phyloP scores from a whole-genome alignment of 2,797 vertebrate genomes.

The Lepus oiostolus region DNA sequence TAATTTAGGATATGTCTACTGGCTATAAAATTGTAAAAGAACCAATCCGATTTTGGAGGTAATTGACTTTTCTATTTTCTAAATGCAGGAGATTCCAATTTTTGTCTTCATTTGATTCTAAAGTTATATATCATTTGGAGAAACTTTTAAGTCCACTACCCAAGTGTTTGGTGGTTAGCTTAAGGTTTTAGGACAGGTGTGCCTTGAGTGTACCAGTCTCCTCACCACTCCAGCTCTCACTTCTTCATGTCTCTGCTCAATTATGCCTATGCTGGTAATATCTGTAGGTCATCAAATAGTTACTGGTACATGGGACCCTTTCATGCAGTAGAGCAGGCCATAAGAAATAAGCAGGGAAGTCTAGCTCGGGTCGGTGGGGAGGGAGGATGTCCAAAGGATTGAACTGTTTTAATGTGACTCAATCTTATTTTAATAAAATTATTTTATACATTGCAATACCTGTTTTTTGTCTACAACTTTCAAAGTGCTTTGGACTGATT shows the following conservation, averaged over 20 bases:
- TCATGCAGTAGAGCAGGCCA: not conserved
- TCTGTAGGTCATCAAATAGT: too few relatives aligned
- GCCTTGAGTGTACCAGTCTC: not conserved
- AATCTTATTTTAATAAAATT: conserved; percentile 13
- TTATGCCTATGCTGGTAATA: not conserved
- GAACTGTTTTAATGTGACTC: not conserved
- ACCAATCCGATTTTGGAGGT: not conserved
- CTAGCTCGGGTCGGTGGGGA: not conserved
- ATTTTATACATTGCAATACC: conserved; percentile 18
- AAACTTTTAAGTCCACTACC: not conserved
- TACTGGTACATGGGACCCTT: not conserved
- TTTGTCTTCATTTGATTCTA: not conserved
- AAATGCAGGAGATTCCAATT: not conserved
- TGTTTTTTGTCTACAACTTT: not conserved
- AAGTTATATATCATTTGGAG: not conserved
- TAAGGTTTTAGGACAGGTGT: not conserved
- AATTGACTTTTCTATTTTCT: not conserved
- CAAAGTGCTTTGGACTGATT: not conserved
- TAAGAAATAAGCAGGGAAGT: not conserved
- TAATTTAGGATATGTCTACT: not conserved
- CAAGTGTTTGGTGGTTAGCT: not conserved
- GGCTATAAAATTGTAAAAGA: not conserved
- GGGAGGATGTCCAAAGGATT: not conserved
- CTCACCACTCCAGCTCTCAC: too few relatives aligned
- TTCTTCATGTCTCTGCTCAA: too few relatives aligned